Conservation (phyloP, 2,113 vertebrate species). For the Panurus biarmicus region DNA sequence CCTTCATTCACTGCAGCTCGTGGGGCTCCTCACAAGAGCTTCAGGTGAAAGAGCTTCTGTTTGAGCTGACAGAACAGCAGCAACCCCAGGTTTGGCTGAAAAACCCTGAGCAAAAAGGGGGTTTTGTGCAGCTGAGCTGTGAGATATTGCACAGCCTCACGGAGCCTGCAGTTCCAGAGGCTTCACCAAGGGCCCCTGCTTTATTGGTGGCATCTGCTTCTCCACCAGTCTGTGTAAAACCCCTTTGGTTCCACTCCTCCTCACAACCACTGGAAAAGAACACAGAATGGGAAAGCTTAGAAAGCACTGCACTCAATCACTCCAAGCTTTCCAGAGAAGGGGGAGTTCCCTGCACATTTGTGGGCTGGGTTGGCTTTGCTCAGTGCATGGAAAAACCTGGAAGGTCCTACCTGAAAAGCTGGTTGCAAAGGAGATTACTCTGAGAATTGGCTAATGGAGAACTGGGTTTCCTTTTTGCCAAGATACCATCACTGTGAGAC, state of each 20-base stretch:
- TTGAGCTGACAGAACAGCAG: neutral
- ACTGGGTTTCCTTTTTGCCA: neutral
- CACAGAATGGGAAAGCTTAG: neutral
- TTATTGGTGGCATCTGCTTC: neutral
- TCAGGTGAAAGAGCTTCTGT: neutral
- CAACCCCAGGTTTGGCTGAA: neutral
- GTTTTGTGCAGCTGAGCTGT: neutral
- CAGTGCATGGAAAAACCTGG: neutral
- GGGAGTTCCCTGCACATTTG: neutral
- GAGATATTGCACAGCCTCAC: neutral
- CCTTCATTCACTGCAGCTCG: neutral
- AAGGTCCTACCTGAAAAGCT: neutral
- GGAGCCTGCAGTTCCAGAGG: fast-evolving
- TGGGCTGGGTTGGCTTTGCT: neutral
- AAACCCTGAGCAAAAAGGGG: fast-evolving
- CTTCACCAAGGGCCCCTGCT: too few relatives aligned
- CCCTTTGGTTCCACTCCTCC: too few relatives aligned
- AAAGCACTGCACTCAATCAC: neutral
- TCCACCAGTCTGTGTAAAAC: neutral
- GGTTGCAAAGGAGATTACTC: neutral
- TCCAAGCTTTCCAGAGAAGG: neutral
- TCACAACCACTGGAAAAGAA: fast-evolving
- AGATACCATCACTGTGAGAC: neutral
- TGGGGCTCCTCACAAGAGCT: neutral
- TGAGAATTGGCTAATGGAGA: neutral